Conservation (phyloP, 1,140 invertebrate species). For the Drosophila rufa region DNA sequence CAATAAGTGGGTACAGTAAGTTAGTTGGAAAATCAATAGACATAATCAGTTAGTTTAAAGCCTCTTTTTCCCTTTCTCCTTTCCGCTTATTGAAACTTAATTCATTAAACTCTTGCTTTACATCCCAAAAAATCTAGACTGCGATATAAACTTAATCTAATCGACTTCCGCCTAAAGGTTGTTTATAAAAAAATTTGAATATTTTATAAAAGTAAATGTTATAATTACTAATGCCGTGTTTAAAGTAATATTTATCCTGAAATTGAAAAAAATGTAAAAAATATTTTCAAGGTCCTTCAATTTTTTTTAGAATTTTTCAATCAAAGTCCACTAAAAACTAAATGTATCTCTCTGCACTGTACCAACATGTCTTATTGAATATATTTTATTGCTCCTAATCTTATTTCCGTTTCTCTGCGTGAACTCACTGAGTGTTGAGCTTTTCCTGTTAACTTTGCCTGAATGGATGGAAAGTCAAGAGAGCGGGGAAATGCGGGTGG, state of each 20-base stretch:
- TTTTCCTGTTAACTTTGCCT: conserved; percentile 57
- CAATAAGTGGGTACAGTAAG: background rate
- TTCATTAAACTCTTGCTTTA: too few relatives aligned
- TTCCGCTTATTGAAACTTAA: too few relatives aligned
- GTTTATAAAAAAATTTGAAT: background rate
- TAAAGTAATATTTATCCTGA: background rate
- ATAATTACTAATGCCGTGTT: background rate
- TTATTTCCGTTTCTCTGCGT: conserved; percentile 27
- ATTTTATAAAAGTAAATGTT: background rate
- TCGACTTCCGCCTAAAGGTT: background rate
- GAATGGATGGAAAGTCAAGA: conserved; percentile 1
- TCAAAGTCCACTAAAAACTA: too few relatives aligned
- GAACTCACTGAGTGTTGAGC: conserved; percentile 33
- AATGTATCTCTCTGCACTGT: background rate
- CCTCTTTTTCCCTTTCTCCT: too few relatives aligned
- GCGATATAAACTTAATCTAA: background rate
- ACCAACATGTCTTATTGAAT: background rate
- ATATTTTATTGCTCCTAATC: conserved; percentile 1
- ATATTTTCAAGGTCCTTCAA: too few relatives aligned
- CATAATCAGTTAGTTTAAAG: too few relatives aligned
- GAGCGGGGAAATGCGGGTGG: background rate
- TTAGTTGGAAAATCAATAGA: background rate
- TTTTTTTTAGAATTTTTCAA: too few relatives aligned
- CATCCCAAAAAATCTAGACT: background rate
- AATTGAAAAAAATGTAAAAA: too few relatives aligned